Base-by-base conservation (phyloP, 1,140 invertebrate species). In the Bombus polaris region DNA sequence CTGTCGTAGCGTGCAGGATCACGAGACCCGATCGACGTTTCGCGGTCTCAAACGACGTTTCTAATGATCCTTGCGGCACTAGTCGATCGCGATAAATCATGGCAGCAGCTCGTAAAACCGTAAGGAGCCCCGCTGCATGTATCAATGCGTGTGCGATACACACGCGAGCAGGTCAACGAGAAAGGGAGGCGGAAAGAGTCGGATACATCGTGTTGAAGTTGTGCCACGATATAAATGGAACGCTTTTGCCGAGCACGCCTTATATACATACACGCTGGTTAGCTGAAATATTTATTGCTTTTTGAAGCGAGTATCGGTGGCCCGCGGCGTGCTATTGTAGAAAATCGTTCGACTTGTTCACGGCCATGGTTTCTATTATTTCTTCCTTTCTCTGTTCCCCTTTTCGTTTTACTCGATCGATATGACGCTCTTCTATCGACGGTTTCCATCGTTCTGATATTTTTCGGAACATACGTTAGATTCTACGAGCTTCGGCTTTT, bases 251-350 rank as follows among this genome's bases (percentile, higher is more conserved):
- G 85, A 87, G 89, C 78, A 57, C 81, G 88, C 88, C 89, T 90
- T 88, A 86, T 87, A 18, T 78, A 88, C 81, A 18, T 78, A 87
- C 62, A 84, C 66, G 76, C 81, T 81, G 89, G 89, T 90, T 90
- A 90, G 86, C 79, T 78, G 85, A 88, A 90, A 90, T 90, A 90
- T 90, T 90, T 90, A 90, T 90, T 90, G 83, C 89, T 83, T 53
- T 88, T 90, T 81, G 82, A 88, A 90, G 81, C 13, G 83, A 76
- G 83, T 86, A 88, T 88, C 86, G 86, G 83, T 44, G 83, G 73
- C 35, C 75, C 66, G 89, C 80, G 59, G 78, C 44, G 74, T 81
- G 78, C 88, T 87, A 90, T 90, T 90, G 89, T 90, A 79, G 80
- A 87, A 90, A 90, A 90, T 90, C 87, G 71, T 90, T 81, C 81